These are phyloP conservation scores for Parthenolecanium corni DNA, from an alignment of 2,888 invertebrate genomes.

Conservation along the genomic window DNA sequence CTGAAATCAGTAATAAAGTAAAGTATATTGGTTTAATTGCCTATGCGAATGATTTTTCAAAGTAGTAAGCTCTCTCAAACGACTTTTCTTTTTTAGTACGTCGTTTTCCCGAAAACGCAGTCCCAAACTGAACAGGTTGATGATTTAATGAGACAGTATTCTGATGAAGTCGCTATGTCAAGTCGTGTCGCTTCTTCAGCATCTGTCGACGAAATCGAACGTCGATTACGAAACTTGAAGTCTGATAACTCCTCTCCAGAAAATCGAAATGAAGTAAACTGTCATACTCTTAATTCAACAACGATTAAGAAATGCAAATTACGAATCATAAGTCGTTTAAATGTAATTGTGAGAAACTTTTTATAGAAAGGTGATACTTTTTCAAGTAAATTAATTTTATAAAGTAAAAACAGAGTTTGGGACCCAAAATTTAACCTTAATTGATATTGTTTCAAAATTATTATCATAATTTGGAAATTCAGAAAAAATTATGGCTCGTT, in stretches of 20 bases:
- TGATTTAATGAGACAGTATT: constrained; percentile 9
- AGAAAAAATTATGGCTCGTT: no score
- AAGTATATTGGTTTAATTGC: background rate
- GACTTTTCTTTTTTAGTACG: constrained; percentile 4
- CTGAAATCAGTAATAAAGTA: background rate
- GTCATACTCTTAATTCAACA: no score
- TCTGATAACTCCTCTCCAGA: background rate
- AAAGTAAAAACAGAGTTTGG: no score
- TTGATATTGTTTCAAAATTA: no score
- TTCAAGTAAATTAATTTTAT: no score
- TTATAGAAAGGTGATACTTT: no score
- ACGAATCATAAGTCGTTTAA: no score
- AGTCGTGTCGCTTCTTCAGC: background rate
- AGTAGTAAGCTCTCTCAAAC: background rate
- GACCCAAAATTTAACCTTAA: no score
- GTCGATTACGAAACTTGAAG: constrained; percentile 9
- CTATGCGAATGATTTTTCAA: background rate
- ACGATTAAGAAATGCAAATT: background rate
- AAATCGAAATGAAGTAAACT: background rate
- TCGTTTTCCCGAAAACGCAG: background rate
- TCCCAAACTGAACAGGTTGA: constrained; percentile 8
- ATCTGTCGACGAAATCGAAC: constrained; percentile 8
- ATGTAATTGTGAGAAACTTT: no score
- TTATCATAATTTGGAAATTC: no score
- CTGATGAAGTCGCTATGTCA: background rate